phyloP scores from a whole-genome alignment of 2,113 vertebrate genomes.

The Uropsilus gracilis region DNA sequence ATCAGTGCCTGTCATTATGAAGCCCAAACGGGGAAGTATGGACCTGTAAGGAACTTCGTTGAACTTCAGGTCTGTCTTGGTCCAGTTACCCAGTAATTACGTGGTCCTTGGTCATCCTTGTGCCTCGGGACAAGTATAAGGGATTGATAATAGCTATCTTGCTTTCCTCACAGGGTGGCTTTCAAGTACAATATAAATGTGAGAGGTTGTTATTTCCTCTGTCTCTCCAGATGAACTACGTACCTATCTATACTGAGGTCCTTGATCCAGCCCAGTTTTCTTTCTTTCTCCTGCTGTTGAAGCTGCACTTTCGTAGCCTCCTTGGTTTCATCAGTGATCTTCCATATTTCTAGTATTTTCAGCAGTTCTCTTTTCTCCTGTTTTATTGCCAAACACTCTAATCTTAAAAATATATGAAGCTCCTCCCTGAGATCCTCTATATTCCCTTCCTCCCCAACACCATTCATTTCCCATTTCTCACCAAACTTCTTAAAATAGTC shows the following conservation, averaged over 20 bases:
- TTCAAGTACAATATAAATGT: neutral
- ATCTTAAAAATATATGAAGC: neutral
- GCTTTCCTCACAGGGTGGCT: neutral
- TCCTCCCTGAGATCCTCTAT: neutral
- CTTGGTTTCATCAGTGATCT: neutral
- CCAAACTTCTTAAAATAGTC: neutral
- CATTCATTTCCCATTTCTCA: neutral
- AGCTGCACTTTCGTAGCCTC: neutral
- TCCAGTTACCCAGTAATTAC: constrained; percentile 39
- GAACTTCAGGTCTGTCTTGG: neutral
- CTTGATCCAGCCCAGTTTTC: neutral
- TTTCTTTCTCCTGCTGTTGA: neutral
- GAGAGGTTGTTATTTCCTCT: constrained; percentile 12
- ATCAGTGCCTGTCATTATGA: neutral
- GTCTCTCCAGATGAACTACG: neutral
- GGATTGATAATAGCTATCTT: constrained; percentile 36
- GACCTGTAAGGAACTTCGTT: neutral
- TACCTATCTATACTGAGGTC: neutral
- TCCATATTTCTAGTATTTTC: neutral
- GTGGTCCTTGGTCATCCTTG: constrained; percentile 9
- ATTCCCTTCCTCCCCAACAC: neutral
- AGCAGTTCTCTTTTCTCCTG: neutral
- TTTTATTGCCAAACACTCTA: neutral
- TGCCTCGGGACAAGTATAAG: constrained; percentile 46
- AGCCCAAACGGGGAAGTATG: neutral